phyloP scores from a whole-genome alignment of 2,888 invertebrate species.

The Machimus atricapillus region DNA sequence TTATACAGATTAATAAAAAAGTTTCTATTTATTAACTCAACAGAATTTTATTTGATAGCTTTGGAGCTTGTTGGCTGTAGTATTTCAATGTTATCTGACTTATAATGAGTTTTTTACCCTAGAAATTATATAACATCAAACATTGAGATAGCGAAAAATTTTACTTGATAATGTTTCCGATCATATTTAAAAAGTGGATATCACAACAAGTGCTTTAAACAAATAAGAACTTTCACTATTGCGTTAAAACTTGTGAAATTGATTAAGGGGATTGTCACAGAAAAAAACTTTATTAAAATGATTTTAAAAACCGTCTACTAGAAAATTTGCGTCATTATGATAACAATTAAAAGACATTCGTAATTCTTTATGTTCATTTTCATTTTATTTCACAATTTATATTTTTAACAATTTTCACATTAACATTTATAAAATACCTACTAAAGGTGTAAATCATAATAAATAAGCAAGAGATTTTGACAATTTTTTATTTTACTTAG shows the following conservation, averaged over 20 bases:
- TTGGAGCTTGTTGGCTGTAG: background rate
- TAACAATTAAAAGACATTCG: no score
- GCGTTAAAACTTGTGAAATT: no score
- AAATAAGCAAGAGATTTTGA: no score
- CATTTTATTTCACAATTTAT: background rate
- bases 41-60: background rate
- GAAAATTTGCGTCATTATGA: no score
- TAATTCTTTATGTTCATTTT: background rate
- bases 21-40: background rate
- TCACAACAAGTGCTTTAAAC: no score
- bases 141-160: background rate
- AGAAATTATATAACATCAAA: background rate
- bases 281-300: no score
- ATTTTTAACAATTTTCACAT: background rate
- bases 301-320: no score
- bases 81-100: background rate
- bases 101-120: background rate
- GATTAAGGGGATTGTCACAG: no score
- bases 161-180: background rate
- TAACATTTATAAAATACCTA: no score
- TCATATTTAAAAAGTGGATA: no score
- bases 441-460: no score
- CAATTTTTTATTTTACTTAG: background rate
- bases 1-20: background rate
- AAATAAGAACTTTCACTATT: no score